Conservation (phyloP, 2,797 vertebrate species). For the Sebastolobus alascanus region DNA sequence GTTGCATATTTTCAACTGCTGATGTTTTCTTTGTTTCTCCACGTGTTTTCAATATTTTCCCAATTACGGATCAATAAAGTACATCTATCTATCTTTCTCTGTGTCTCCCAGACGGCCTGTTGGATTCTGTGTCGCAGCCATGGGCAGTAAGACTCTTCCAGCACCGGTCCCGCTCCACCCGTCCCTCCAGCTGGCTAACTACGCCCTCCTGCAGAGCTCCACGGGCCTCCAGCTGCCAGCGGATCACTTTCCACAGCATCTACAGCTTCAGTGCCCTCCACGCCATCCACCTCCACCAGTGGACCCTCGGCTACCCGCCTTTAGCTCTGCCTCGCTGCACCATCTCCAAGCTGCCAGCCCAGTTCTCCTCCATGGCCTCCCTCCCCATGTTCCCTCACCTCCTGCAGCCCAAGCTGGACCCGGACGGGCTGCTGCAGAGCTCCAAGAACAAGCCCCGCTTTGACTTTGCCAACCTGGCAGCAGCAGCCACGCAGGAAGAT, state of each 20-base stretch:
- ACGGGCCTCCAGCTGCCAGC: conserved; percentile 93
- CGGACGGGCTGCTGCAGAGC: conserved; percentile 47
- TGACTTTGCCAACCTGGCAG: conserved; percentile 97
- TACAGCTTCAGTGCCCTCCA: conserved; percentile 97
- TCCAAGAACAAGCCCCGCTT: conserved; percentile 95
- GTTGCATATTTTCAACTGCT: conserved; percentile 2
- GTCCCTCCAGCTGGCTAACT: conserved; percentile 95
- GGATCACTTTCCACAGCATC: conserved; percentile 93
- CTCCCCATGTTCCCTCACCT: conserved; percentile 93
- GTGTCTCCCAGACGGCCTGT: conserved; percentile 37
- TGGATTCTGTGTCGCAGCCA: conserved; percentile 66
- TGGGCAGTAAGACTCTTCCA: conserved; percentile 97
- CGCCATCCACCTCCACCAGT: conserved; percentile 96
- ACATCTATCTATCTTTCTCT: background rate
- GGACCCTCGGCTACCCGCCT: conserved; percentile 95
- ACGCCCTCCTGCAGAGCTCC: conserved; percentile 95
- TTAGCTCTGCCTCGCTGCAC: conserved; percentile 93
- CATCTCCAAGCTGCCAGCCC: conserved; percentile 91
- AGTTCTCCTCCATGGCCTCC: conserved; percentile 91
- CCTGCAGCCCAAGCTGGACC: conserved; percentile 87
- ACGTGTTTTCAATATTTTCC: no score
- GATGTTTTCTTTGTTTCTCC: conserved; percentile 1
- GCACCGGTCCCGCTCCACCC: conserved; percentile 97
- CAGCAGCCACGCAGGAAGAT: conserved; percentile 96
- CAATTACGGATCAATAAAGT: no score